A percentile compares a stretch with the other conserved stretches of the same genome.
phyloP scores from a whole-genome alignment of 1,140 invertebrate genomes.

The Zaprionus davidi region DNA sequence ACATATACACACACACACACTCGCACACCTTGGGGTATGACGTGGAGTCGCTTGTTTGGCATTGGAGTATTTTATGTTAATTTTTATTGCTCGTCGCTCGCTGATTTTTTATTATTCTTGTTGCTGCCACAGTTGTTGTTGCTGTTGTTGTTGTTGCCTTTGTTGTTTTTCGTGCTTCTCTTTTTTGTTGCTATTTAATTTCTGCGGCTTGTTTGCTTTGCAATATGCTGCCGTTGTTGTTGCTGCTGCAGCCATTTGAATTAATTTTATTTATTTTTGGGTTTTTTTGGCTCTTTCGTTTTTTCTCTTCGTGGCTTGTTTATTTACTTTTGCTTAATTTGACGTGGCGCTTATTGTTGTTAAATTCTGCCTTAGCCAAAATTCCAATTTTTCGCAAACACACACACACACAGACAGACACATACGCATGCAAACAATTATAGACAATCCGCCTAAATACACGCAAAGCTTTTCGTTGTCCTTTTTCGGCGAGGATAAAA shows the following conservation, averaged over 20 bases:
- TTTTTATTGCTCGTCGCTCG: constrained; percentile 50
- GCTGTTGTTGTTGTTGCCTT: not conserved
- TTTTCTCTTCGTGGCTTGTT: constrained; percentile 37
- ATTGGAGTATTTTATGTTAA: constrained; percentile 48
- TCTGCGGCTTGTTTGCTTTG: constrained; percentile 39
- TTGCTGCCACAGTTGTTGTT: not conserved
- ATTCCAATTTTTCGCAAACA: constrained; percentile 16
- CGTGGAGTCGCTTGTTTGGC: constrained; percentile 33
- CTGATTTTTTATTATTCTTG: constrained; percentile 51
- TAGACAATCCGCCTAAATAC: constrained; percentile 50
- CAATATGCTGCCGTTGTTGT: constrained; percentile 23
- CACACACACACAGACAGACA: not conserved
- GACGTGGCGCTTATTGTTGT: constrained; percentile 33
- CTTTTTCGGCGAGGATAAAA: constrained; percentile 16
- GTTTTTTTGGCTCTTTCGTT: not conserved
- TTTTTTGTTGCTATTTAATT: constrained; percentile 30
- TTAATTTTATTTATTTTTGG: constrained; percentile 74
- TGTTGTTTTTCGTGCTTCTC: constrained; percentile 1
- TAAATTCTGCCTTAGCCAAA: constrained; percentile 35
- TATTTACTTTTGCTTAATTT: constrained; percentile 72
- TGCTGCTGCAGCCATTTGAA: constrained; percentile 59
- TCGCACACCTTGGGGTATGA: not conserved
- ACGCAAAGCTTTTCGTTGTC: constrained; percentile 48
- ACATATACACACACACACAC: not conserved
- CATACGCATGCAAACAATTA: constrained; percentile 30